Percentiles rank a stretch among this genome's conserved stretches.
These are phyloP conservation scores for Carabus problematicus DNA, from an alignment of 2,888 invertebrate species.

Conservation along the genomic window DNA sequence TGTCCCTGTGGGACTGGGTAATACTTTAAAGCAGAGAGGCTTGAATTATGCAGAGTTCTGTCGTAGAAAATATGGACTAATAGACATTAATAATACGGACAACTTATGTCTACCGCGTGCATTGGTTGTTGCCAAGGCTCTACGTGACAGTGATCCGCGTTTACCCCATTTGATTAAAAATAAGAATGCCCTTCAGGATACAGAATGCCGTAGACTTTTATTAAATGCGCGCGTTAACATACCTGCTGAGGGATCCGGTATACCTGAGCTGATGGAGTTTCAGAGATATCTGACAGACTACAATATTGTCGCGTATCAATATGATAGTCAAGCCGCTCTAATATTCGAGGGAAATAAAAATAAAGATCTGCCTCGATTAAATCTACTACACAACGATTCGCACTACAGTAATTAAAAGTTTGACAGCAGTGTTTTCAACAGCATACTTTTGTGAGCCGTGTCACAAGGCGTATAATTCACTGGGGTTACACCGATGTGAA, in stretches of 20 bases:
- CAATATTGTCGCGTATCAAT: no score
- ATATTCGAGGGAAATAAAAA: no score
- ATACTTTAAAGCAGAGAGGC: conserved; percentile 14
- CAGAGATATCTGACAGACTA: no score
- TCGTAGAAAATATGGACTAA: conserved; percentile 22
- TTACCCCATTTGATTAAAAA: conserved; percentile 22
- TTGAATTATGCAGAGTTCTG: conserved; percentile 42
- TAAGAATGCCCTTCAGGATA: no score
- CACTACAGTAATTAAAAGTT: conserved; percentile 39
- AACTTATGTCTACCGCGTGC: conserved; percentile 44
- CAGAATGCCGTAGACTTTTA: no score
- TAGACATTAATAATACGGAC: conserved; percentile 44
- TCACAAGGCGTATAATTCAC: conserved; percentile 45
- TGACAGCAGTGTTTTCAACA: conserved; percentile 47
- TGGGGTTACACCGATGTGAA: conserved; percentile 41
- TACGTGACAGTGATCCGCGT: conserved; percentile 36
- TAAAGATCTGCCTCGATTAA: conserved; percentile 36
- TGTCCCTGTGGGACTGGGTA: no score
- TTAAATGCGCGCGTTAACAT: no score
- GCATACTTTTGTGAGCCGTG: conserved; percentile 48
- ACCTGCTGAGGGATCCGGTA: no score
- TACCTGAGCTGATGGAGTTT: no score
- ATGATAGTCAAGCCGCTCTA: no score
- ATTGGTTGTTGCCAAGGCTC: conserved; percentile 42
- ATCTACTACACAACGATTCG: conserved; percentile 45